phyloP scores from a whole-genome alignment of 2,888 invertebrate species.

The Hypomecis punctinalis region DNA sequence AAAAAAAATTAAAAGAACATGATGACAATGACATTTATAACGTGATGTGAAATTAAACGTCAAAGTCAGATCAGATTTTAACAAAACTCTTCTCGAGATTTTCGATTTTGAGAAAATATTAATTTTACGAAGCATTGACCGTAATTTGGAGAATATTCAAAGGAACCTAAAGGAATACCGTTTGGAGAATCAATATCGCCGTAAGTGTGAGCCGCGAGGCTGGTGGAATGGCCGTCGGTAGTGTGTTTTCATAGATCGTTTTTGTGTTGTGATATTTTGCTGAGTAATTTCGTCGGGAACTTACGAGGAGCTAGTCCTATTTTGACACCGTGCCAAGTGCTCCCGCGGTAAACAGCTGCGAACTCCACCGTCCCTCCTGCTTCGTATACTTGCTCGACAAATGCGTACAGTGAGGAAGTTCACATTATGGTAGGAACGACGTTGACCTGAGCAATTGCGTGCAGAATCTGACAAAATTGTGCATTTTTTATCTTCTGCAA shows the following conservation, averaged over 20 bases:
- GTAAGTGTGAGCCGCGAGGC: slow-evolving; percentile 3
- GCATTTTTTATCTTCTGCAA: too few species aligned
- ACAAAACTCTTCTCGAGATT: too few species aligned
- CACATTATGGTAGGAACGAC: neutral
- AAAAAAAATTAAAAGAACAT: too few species aligned
- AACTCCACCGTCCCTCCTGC: neutral
- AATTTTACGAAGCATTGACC: too few species aligned
- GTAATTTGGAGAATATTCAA: too few species aligned
- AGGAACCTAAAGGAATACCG: too few species aligned
- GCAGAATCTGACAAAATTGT: too few species aligned
- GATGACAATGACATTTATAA: too few species aligned
- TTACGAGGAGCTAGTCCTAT: neutral
- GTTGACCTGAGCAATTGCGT: too few species aligned
- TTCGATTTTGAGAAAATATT: too few species aligned
- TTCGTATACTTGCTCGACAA: neutral
- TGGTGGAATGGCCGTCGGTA: neutral
- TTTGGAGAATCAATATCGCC: neutral
- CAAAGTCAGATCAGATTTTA: too few species aligned
- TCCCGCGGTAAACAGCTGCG: neutral
- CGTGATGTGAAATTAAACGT: too few species aligned
- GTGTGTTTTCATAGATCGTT: neutral
- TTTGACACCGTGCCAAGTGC: slow-evolving; percentile 13
- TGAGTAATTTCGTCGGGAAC: slow-evolving; percentile 12
- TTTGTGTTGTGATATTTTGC: slow-evolving; percentile 17
- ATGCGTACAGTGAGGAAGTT: neutral